Base-by-base conservation (phyloP, 2,797 vertebrate genomes). In the Chelon auratus region DNA sequence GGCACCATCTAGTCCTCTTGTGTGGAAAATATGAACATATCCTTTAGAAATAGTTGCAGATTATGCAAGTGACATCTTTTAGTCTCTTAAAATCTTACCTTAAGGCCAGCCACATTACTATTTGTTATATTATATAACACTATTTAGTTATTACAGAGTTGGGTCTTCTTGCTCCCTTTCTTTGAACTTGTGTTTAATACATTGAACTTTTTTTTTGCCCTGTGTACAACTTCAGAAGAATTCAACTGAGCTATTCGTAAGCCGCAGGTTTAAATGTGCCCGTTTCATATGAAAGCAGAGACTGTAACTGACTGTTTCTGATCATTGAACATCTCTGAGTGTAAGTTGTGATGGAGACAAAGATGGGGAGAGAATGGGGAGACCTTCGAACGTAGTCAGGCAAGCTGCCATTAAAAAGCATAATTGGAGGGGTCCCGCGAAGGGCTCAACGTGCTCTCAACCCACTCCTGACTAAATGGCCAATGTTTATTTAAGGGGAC, bases 401-500 rank as follows among this genome's bases (percentile, higher is more conserved):
- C 75, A 75, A 60, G 70, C 76, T 84, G 72, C 55, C 62, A 75
- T 87, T 74, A 77, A 85, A 79, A 82, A 80, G 70, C 36, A 11
- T 72, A 75, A 63, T 58, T 82, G 74, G 68, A 64, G 72, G 75
- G 68, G 81, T 81, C 70, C 77, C 52, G 76, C 26, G 60, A 73
- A 78, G 62, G 61, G 57, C 65, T 77, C 61, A 24, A 33, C 62
- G 13, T 37, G 48, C 69, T 76, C 80, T 76, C 50, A 71, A 55
- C 75, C 56, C 75, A 83, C 75, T 84, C 80, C 68, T 24, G 40
- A 75, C 82, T 76, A 92, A 88, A 83, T 78, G 80, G 62, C 58
- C 61, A 81, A 78, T 48, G 83, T 90, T 90, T 90, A 84, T 87
- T 84, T 84, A 87, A 90, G 76, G 66, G 89, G 86, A 87, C 83